Conservation (phyloP, 2,888 invertebrate genomes). For the Drosophila flavopinicola region DNA sequence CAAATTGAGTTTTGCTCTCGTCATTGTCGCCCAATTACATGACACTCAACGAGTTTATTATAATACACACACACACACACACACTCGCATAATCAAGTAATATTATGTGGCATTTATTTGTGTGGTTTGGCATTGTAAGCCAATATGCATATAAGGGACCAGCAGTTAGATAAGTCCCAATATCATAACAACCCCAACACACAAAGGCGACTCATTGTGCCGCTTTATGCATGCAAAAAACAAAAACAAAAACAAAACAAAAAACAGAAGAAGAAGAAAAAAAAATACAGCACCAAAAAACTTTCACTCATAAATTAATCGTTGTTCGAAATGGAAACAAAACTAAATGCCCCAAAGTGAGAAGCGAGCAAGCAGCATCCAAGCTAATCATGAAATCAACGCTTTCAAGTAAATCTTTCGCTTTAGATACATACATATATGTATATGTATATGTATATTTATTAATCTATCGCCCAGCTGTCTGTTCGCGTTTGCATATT, state of each 20-base stretch:
- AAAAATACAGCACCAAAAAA: constrained; percentile 29
- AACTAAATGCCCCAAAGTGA: constrained; percentile 56
- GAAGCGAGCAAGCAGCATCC: constrained; percentile 27
- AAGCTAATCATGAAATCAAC: constrained; percentile 53
- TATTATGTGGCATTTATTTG: constrained; percentile 40
- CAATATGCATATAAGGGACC: constrained; percentile 69
- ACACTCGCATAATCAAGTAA: constrained; percentile 7
- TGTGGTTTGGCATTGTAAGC: constrained; percentile 52
- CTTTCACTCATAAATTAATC: constrained; percentile 80
- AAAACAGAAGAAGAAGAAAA: background rate
- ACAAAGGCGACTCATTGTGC: constrained; percentile 66
- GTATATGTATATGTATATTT: constrained; percentile 10
- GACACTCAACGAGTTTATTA: constrained; percentile 53
- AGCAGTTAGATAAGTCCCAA: constrained; percentile 60
- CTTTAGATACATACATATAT: background rate
- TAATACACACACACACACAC: constrained; percentile 22
- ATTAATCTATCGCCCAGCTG: constrained; percentile 27
- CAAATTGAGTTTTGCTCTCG: constrained; percentile 14
- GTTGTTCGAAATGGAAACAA: constrained; percentile 50
- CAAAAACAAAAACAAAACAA: constrained; percentile 11
- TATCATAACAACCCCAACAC: constrained; percentile 25
- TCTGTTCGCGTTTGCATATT: constrained; percentile 59
- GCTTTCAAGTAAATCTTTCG: constrained; percentile 20
- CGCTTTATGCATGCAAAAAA: constrained; percentile 62
- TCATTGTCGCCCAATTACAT: constrained; percentile 57